Percentiles rank a stretch among this genome's conserved stretches.
Evolutionary conservation across 1,140 invertebrate genomes (phyloP).

Genomic region (Brachionus rubens): DNA sequence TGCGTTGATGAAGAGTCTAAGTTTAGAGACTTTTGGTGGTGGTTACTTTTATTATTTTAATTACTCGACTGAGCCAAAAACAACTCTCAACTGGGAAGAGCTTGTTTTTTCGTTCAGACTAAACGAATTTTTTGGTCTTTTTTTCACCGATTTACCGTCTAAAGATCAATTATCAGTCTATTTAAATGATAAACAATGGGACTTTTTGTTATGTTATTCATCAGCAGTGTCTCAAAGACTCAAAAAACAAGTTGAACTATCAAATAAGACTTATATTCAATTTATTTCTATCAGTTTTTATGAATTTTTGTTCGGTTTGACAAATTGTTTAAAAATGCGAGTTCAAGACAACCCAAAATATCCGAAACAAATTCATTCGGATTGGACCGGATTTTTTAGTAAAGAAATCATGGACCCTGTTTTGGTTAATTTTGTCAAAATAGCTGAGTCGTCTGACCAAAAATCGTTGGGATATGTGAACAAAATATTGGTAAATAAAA

Average conservation of each 20-base stretch:
- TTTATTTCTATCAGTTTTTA: constrained; percentile 6
- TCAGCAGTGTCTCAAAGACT: constrained; percentile 16
- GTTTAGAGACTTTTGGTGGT: not conserved
- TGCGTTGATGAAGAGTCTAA: not conserved
- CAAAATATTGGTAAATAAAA: not conserved
- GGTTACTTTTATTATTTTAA: constrained; percentile 40
- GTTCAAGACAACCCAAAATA: not conserved
- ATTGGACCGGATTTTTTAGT: constrained; percentile 24
- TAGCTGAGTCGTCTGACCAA: constrained; percentile 57
- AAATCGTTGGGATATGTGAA: not conserved
- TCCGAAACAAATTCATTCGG: not conserved
- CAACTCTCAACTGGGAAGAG: not conserved
- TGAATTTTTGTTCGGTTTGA: not conserved
- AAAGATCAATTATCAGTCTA: not conserved
- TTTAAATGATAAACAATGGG: constrained; percentile 15
- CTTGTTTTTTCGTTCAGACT: not conserved
- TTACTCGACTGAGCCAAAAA: not conserved
- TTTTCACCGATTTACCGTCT: not conserved
- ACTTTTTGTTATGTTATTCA: constrained; percentile 39
- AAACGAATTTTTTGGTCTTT: not conserved
- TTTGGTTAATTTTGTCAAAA: constrained; percentile 49
- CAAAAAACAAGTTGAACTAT: not conserved
- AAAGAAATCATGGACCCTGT: constrained; percentile 25
- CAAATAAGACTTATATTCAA: not conserved
- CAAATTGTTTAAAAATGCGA: not conserved